phyloP scores from a whole-genome alignment of 2,113 vertebrate genomes.

The Labeo rohita region DNA sequence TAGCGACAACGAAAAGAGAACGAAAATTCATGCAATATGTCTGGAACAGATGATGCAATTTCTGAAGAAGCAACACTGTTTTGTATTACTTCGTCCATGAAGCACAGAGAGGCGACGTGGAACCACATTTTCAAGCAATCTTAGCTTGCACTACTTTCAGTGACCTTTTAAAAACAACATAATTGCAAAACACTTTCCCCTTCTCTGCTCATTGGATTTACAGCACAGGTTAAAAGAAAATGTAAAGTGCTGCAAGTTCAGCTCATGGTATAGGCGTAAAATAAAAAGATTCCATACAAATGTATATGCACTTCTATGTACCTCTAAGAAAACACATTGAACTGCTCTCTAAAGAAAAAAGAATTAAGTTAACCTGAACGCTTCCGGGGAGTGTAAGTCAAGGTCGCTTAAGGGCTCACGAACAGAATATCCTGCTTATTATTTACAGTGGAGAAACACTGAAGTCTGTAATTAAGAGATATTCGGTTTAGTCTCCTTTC shows the following conservation, averaged over 20 bases:
- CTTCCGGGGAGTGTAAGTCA: not conserved
- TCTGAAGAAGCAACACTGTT: constrained; percentile 73
- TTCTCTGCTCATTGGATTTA: constrained; percentile 46
- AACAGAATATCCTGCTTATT: not conserved
- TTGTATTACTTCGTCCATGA: constrained; percentile 70
- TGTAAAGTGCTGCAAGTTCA: not conserved
- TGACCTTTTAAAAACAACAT: constrained; percentile 72
- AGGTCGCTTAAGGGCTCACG: not conserved
- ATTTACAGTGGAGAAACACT: constrained; percentile 12
- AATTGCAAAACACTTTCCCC: constrained; percentile 64
- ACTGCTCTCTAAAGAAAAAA: not conserved
- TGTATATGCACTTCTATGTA: not conserved
- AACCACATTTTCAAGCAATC: constrained; percentile 79
- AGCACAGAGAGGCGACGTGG: constrained; percentile 72
- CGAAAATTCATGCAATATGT: constrained; percentile 52
- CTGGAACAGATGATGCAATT: constrained; percentile 52
- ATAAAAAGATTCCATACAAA: not conserved
- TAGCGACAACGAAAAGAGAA: constrained; percentile 8
- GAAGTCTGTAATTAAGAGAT: constrained; percentile 42
- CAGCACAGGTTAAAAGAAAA: constrained; percentile 15
- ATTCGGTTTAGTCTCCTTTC: constrained; percentile 14
- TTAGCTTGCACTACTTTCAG: constrained; percentile 57
- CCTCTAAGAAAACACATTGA: not conserved
- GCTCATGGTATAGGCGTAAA: not conserved
- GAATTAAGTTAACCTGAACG: not conserved